A percentile compares a stretch with the other conserved stretches of the same genome.
Evolutionary conservation across 2,888 invertebrate genomes (phyloP).

Genomic region (Pterostichus niger): DNA sequence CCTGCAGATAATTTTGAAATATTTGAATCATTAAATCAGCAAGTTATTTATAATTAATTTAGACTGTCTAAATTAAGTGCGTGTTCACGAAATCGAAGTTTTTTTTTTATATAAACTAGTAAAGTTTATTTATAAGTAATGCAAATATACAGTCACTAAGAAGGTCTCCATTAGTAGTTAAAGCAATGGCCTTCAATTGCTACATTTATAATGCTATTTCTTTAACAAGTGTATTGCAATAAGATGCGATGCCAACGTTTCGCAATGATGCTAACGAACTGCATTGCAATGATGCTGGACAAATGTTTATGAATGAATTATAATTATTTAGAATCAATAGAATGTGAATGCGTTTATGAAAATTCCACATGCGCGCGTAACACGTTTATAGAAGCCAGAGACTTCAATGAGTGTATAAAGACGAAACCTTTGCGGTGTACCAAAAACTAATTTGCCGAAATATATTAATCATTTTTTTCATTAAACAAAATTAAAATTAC

Average conservation of each 20-base stretch:
- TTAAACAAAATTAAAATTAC: no score
- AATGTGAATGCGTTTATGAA: no score
- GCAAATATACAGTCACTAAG: background rate
- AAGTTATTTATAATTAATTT: background rate
- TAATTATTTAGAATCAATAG: constrained; percentile 3
- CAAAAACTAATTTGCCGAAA: no score
- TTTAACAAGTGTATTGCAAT: constrained; percentile 36
- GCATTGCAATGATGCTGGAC: constrained; percentile 29
- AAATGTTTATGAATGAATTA: constrained; percentile 46
- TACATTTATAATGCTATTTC: constrained; percentile 38
- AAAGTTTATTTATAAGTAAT: constrained; percentile 4
- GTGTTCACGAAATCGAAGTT: constrained; percentile 1
- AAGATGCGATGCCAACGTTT: constrained; percentile 21
- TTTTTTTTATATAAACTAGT: constrained; percentile 1
- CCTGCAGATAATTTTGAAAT: no score
- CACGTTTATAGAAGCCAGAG: no score
- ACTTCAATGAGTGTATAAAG: background rate
- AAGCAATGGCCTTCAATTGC: constrained; percentile 25
- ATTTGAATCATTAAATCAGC: no score
- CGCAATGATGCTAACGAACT: constrained; percentile 29
- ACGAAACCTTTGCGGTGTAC: no score
- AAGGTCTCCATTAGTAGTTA: background rate
- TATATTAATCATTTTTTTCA: no score
- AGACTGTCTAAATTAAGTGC: background rate
- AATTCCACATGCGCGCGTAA: no score